Percentiles rank a stretch among this genome's conserved stretches.
Evolutionary conservation across 92 coral and sea anemone genomes (phyloP).

Genomic region (Porites evermanni): DNA sequence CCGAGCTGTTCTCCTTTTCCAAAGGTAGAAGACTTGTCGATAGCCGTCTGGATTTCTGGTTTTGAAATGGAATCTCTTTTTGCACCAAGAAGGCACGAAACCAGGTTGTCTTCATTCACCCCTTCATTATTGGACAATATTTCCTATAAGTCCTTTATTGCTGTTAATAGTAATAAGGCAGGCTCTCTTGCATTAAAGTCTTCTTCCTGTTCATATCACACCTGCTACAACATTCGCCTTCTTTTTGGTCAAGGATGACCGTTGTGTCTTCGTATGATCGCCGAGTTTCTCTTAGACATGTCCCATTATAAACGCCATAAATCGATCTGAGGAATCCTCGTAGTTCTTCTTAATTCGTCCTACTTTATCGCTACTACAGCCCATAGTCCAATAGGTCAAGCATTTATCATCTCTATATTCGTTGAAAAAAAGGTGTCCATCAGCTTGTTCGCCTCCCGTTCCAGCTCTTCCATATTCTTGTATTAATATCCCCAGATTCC

Average conservation of each 20-base stretch:
- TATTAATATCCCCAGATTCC: slow-evolving; percentile 55
- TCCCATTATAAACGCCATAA: slow-evolving; percentile 45
- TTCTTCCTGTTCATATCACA: slow-evolving; percentile 44
- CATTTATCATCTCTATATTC: slow-evolving; percentile 69
- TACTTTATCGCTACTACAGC: slow-evolving; percentile 37
- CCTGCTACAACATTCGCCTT: slow-evolving; percentile 64
- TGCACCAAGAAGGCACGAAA: slow-evolving; percentile 55
- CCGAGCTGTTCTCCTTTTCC: slow-evolving; percentile 15
- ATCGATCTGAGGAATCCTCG: slow-evolving; percentile 61
- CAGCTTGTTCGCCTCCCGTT: slow-evolving; percentile 48
- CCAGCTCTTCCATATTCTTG: slow-evolving; percentile 77
- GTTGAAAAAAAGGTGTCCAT: slow-evolving; percentile 47
- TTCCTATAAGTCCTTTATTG: slow-evolving; percentile 45
- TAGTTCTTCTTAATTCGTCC: slow-evolving; percentile 20
- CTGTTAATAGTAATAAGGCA: slow-evolving; percentile 25
- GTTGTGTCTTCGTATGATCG: slow-evolving; percentile 15
- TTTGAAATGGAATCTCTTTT: slow-evolving; percentile 47
- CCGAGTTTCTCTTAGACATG: slow-evolving; percentile 27
- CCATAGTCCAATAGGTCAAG: slow-evolving; percentile 44
- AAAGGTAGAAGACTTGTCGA: slow-evolving; percentile 46
- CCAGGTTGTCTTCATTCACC: slow-evolving; percentile 34
- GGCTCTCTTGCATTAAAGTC: slow-evolving; percentile 44
- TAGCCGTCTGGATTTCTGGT: slow-evolving; percentile 44
- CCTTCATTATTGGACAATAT: slow-evolving; percentile 29
- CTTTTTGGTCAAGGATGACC: slow-evolving; percentile 12